phyloP scores from a whole-genome alignment of 2,797 vertebrate species.

The Eidolon dupreanum region DNA sequence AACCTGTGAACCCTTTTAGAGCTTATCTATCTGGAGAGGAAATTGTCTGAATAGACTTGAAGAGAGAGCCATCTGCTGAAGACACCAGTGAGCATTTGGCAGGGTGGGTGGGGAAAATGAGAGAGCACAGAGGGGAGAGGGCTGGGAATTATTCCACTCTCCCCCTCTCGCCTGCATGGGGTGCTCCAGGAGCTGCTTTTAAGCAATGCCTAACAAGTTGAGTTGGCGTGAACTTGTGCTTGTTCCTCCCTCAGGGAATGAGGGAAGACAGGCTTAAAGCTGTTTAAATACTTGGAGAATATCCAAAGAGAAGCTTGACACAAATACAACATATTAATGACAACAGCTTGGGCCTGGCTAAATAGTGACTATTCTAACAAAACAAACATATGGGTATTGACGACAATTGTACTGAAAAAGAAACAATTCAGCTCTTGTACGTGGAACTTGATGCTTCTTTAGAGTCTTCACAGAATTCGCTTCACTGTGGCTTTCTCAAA shows the following conservation, averaged over 20 bases:
- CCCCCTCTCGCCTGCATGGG: constrained; percentile 41
- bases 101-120: constrained; percentile 74
- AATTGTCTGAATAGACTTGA: constrained; percentile 56
- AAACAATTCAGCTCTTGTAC: neutral
- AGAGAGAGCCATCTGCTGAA: constrained; percentile 71
- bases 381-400: constrained; percentile 53
- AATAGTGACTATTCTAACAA: constrained; percentile 50
- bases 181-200: constrained; percentile 62
- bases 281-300: constrained; percentile 53
- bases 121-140: constrained; percentile 12
- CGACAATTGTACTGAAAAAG: constrained; percentile 9
- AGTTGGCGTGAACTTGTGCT: constrained; percentile 55
- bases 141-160: constrained; percentile 52
- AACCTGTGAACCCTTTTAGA: constrained; percentile 42
- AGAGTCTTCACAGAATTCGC: neutral
- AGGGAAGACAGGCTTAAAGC: constrained; percentile 57
- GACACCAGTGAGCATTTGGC: constrained; percentile 70
- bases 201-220: constrained; percentile 45
- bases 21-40: constrained; percentile 34
- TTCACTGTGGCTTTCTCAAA: neutral
- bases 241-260: constrained; percentile 63
- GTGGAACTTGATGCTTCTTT: constrained; percentile 4
- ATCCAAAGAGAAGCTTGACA: constrained; percentile 56
- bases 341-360: constrained; percentile 53
- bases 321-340: constrained; percentile 48